Percentiles rank a stretch among this genome's conserved stretches.
Conservation (phyloP, 2,113 vertebrate species). For the Neopipo cinnamomea region DNA sequence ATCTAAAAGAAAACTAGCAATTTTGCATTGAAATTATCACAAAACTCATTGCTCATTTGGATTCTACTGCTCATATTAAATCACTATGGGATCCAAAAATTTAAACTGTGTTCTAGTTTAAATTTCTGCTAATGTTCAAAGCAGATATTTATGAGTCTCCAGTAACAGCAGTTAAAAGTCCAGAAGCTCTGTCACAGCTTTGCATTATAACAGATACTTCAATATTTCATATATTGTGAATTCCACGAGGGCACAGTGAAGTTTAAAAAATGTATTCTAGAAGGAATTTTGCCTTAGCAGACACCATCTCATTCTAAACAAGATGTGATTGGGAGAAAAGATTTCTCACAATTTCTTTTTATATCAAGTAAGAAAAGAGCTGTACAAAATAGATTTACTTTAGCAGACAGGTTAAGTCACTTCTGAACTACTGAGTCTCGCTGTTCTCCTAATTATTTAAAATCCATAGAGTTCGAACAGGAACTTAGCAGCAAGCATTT, state of each 20-base stretch:
- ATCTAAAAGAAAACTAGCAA: neutral
- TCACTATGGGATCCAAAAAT: neutral
- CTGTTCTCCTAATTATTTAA: neutral
- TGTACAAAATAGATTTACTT: neutral
- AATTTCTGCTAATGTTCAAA: neutral
- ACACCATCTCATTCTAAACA: neutral
- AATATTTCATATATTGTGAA: neutral
- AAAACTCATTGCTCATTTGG: neutral
- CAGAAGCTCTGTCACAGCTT: neutral
- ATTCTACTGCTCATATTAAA: neutral
- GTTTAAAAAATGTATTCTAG: neutral
- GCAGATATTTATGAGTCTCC: neutral
- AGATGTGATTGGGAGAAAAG: neutral
- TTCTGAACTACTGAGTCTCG: neutral
- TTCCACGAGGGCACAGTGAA: neutral
- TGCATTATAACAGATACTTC: neutral
- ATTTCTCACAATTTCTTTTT: neutral
- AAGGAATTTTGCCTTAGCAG: neutral
- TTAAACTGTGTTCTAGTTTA: neutral
- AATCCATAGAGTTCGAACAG: neutral
- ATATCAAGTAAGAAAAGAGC: neutral
- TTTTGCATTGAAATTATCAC: neutral
- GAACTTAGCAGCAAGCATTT: neutral
- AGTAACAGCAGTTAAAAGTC: neutral
- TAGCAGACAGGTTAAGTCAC: neutral